Evolutionary conservation across 2,888 invertebrate species (phyloP).

Genomic region (Polydrusus tereticollis): DNA sequence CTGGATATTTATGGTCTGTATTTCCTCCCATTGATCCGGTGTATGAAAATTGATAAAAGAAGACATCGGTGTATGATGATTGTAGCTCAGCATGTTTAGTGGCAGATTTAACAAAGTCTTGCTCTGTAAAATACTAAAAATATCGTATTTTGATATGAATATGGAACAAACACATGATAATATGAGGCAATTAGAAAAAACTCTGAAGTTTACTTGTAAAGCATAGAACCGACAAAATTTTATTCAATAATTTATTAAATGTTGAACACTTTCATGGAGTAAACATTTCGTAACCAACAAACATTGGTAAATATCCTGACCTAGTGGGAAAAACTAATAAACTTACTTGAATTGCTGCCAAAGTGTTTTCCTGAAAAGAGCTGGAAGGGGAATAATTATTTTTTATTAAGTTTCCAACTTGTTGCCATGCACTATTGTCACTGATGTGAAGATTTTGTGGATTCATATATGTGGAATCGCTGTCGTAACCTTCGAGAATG

Average conservation of each 20-base stretch:
- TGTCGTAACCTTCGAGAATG: constrained; percentile 26
- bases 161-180: too few relatives aligned
- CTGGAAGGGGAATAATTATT: constrained; percentile 45
- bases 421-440: constrained; percentile 26
- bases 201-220: too few relatives aligned
- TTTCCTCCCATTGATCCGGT: constrained; percentile 46
- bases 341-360: constrained; percentile 34
- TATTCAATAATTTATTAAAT: too few relatives aligned
- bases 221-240: too few relatives aligned
- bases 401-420: constrained; percentile 43
- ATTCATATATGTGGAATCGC: constrained; percentile 29
- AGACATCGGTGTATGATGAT: constrained; percentile 47
- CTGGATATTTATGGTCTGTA: constrained; percentile 30
- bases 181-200: too few relatives aligned
- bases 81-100: constrained; percentile 49
- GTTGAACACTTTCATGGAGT: too few relatives aligned
- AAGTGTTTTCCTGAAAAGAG: constrained; percentile 15
- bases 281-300: too few relatives aligned
- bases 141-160: background rate
- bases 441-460: constrained; percentile 48
- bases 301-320: background rate
- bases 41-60: constrained; percentile 52
- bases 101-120: constrained; percentile 46
- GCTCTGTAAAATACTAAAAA: constrained; percentile 52
- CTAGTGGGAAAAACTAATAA: background rate